Evolutionary conservation across 2,888 invertebrate species (phyloP), one percentile per base, ranked within the genome.

Genomic region (Drosophila koepferae): DNA sequence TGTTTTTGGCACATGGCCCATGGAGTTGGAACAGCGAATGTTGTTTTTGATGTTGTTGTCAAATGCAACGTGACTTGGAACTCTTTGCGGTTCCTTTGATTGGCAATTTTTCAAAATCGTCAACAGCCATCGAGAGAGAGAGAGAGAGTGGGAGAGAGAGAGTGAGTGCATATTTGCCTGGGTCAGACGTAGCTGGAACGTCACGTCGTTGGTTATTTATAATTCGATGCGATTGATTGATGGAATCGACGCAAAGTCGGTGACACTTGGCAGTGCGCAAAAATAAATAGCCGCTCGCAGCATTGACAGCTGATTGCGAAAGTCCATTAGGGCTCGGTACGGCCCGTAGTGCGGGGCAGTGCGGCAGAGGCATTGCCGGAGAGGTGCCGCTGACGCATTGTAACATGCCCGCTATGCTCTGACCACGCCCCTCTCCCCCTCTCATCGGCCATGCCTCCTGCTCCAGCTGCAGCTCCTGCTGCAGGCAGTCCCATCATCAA

Each of bases 291-390:
- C 82, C 86, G 77, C 70, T 64, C 72, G 82, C 79, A 62, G 68
- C 84, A 90, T 77, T 87, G 87, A 87, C 87, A 87, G 90, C 87
- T 89, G 87, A 87, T 89, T 87, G 89, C 87, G 71, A 90, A 87
- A 87, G 86, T 87, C 90, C 87, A 87, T 87, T 87, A 87, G 85
- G 71, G 67, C 70, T 59, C n/a, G 18, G 28, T 40, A 14, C 38
- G 44, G 51, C 4, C 51, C 16, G 56, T 46, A 12, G n/a, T n/a
- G n/a, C n/a, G 53, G 36, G 51, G 40, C 38, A 44, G 40, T 18
- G 46, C 44, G 31, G n/a, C 46, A 34, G 28, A 16, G 54, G 10
- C 43, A 48, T 38, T 49, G 63, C 66, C 72, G 71, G 20, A 20
- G 20, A 20, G 20, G 20, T 20, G 43, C 2, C 31, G 31, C 51